A percentile compares a stretch with the other conserved stretches of the same genome.
Conservation (phyloP, 1,140 invertebrate genomes). For the Drosophila albomicans region DNA sequence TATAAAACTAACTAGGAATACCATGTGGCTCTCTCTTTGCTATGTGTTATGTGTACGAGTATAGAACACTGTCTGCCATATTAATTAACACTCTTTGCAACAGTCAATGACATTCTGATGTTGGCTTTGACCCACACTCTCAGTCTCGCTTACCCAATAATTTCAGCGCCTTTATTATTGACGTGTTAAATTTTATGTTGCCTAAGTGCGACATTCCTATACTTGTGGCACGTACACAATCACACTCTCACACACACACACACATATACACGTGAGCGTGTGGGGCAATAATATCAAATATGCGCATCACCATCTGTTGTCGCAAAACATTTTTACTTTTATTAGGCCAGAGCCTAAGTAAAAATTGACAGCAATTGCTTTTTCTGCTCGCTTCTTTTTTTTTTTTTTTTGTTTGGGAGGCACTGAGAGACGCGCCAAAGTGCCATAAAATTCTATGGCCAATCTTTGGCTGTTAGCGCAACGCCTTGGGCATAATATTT, state of each 20-base stretch:
- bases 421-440: constrained; percentile 61
- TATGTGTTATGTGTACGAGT: neutral
- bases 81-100: constrained; percentile 40
- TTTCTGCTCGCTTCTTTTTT: constrained; percentile 36
- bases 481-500: constrained; percentile 67
- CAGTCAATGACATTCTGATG: constrained; percentile 33
- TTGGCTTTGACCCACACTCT: constrained; percentile 4
- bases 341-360: constrained; percentile 65
- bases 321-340: constrained; percentile 65
- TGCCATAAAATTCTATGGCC: constrained; percentile 77
- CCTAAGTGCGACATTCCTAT: constrained; percentile 50
- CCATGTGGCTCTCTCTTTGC: neutral
- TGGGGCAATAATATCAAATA: constrained; percentile 75
- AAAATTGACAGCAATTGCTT: constrained; percentile 79
- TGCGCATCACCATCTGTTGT: constrained; percentile 76
- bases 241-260: constrained; percentile 7
- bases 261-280: neutral
- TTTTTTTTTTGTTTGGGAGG: constrained; percentile 34
- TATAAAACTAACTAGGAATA: constrained; percentile 11
- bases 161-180: constrained; percentile 59
- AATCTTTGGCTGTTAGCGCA: constrained; percentile 78
- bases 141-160: constrained; percentile 17
- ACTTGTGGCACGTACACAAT: constrained; percentile 10
- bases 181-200: constrained; percentile 70
- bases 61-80: constrained; percentile 32